phyloP scores from a whole-genome alignment of 2,113 vertebrate species.

The Hemibagrus wyckioides region DNA sequence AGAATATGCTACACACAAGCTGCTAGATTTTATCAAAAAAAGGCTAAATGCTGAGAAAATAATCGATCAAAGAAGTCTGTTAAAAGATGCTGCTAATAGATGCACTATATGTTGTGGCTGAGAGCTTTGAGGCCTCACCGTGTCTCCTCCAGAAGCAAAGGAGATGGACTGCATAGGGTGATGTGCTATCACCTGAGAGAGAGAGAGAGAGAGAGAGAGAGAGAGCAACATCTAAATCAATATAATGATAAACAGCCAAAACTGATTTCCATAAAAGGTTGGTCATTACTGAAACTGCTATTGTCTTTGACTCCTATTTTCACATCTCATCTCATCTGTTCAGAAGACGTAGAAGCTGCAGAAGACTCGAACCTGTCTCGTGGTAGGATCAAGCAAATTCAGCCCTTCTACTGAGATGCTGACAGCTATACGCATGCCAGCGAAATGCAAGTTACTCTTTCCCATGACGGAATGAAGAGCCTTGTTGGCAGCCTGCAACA shows the following conservation, averaged over 20 bases:
- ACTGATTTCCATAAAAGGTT: not conserved
- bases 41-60: not conserved
- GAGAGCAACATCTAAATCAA: not conserved
- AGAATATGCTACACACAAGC: not conserved
- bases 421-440: slow-evolving; percentile 89
- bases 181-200: slow-evolving; percentile 82
- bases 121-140: slow-evolving; percentile 66
- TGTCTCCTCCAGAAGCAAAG: slow-evolving; percentile 86
- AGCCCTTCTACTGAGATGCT: slow-evolving; percentile 93
- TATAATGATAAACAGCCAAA: not conserved
- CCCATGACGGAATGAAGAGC: slow-evolving; percentile 88
- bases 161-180: slow-evolving; percentile 89
- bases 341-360: not conserved
- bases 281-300: not conserved
- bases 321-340: not conserved
- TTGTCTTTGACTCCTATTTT: not conserved
- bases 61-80: not conserved
- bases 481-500: slow-evolving; percentile 82
- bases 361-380: slow-evolving; percentile 78
- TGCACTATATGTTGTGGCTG: slow-evolving; percentile 5
- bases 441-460: slow-evolving; percentile 92
- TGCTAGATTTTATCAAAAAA: not conserved
- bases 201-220: too few relatives aligned
- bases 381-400: slow-evolving; percentile 88
- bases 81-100: not conserved